phyloP scores from a whole-genome alignment of 1,140 invertebrate species.

The Frieseomelitta varia region DNA sequence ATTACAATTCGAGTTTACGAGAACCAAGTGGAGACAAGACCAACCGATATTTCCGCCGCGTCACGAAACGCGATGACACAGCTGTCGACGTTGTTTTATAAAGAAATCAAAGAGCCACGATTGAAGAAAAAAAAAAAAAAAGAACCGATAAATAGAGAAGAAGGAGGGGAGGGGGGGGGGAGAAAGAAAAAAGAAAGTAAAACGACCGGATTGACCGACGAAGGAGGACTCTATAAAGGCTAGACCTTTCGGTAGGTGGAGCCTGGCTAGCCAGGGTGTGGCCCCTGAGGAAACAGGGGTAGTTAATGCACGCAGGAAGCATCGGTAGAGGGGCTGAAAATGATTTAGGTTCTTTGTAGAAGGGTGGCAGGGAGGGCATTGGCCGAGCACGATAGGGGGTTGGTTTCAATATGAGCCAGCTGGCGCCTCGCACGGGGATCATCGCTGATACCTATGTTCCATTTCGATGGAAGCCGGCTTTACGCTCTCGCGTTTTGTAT shows the following conservation, averaged over 20 bases:
- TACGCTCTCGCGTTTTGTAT: conserved; percentile 47
- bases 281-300: conserved; percentile 64
- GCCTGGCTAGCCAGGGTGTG: conserved; percentile 62
- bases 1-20: too few relatives aligned
- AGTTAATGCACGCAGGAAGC: conserved; percentile 63
- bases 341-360: conserved; percentile 68
- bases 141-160: not conserved
- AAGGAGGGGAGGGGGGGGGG: not conserved
- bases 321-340: conserved; percentile 64
- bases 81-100: not conserved
- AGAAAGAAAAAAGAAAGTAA: too few relatives aligned
- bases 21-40: too few relatives aligned
- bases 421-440: conserved; percentile 75
- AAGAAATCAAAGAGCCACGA: not conserved
- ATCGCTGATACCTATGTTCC: conserved; percentile 71
- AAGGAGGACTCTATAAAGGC: conserved; percentile 51
- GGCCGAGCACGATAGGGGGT: conserved; percentile 64
- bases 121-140: not conserved
- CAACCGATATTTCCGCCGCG: too few relatives aligned
- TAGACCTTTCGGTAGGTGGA: conserved; percentile 63
- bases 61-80: too few relatives aligned
- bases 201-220: conserved; percentile 40
- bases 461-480: conserved; percentile 68
- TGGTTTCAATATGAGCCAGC: conserved; percentile 76
- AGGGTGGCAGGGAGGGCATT: conserved; percentile 52